These are phyloP conservation scores for Nycticebus coucang DNA, from an alignment of 2,113 vertebrate genomes.

Conservation along the genomic window DNA sequence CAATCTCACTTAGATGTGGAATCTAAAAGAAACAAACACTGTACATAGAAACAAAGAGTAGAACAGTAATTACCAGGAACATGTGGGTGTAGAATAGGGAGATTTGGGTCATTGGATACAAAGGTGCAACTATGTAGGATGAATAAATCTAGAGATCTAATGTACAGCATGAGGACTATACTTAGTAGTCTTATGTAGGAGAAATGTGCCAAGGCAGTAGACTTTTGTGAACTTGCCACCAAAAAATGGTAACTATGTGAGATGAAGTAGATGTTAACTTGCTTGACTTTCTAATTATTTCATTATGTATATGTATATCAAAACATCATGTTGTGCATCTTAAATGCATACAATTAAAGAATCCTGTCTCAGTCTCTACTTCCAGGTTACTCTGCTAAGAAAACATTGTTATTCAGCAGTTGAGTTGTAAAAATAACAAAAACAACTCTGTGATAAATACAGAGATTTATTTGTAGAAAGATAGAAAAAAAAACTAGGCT, in stretches of 20 bases:
- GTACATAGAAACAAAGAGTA: background rate
- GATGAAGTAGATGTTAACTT: background rate
- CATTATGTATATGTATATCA: background rate
- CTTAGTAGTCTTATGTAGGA: background rate
- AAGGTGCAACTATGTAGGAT: background rate
- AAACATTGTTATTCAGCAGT: background rate
- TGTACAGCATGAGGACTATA: background rate
- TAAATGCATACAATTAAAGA: background rate
- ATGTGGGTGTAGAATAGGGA: background rate
- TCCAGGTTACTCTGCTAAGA: background rate
- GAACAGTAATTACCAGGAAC: background rate
- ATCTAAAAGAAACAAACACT: background rate
- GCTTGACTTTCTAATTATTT: background rate
- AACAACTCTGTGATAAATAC: background rate
- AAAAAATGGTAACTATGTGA: background rate
- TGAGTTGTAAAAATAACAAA: slow-evolving; percentile 49
- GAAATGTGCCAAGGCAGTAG: background rate
- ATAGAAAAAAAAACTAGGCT: background rate
- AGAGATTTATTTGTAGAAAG: slow-evolving; percentile 17
- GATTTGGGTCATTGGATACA: background rate
- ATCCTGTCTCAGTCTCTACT: background rate
- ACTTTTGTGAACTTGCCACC: background rate
- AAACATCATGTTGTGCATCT: background rate
- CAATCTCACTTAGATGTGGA: background rate
- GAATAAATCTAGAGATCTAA: background rate